Evolutionary conservation across 2,797 vertebrate species (phyloP).

Genomic region (Acropternis orthonyx): DNA sequence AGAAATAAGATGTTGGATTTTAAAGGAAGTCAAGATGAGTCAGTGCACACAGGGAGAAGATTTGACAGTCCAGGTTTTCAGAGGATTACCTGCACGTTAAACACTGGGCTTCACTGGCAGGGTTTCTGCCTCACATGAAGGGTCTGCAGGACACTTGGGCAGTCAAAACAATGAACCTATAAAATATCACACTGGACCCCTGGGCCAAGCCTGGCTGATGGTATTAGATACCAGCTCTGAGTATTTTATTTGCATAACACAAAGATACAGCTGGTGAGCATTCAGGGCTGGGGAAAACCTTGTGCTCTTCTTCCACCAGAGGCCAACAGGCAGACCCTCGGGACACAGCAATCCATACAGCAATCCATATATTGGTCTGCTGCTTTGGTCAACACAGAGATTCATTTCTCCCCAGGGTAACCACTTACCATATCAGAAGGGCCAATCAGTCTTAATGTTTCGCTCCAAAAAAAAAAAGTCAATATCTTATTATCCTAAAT

Average conservation of each 20-base stretch:
- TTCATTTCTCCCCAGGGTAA: neutral
- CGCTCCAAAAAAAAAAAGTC: neutral
- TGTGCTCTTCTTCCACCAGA: neutral
- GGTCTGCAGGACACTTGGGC: neutral
- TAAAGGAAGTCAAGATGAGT: neutral
- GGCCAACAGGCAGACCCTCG: neutral
- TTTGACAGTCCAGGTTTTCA: neutral
- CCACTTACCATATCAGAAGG: neutral
- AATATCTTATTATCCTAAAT: conserved; percentile 1
- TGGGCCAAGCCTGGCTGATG: neutral
- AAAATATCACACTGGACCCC: neutral
- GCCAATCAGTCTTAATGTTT: conserved; percentile 14
- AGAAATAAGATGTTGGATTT: neutral
- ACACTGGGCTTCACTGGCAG: neutral
- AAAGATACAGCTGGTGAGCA: neutral
- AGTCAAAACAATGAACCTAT: neutral
- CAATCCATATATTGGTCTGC: neutral
- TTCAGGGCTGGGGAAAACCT: neutral
- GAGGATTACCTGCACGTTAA: neutral
- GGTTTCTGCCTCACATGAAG: neutral
- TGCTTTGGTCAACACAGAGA: conserved; percentile 15
- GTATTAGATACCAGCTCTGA: neutral
- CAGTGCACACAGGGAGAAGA: neutral
- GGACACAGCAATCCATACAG: neutral
- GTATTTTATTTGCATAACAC: neutral